Evolutionary conservation across 2,797 vertebrate genomes (phyloP), one percentile per base, ranked within the genome.

Genomic region (Characodon lateralis): DNA sequence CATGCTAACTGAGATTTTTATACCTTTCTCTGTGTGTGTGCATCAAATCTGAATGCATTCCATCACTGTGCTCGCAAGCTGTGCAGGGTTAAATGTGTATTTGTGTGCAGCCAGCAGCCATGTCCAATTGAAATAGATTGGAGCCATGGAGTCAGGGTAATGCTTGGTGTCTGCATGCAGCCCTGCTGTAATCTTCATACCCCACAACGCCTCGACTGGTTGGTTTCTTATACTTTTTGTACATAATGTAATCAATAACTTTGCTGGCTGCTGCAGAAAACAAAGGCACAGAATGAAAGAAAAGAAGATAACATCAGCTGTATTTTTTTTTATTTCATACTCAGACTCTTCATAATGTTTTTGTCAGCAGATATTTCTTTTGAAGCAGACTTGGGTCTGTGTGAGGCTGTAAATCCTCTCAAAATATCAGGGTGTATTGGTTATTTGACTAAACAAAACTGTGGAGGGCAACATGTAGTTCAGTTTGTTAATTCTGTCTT

Each of bases 121-220:
- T 94, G 89, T 92, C 93, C 91, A 94, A 94, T 94, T 87, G 89
- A 84, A 94, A 93, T 93, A 95, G 91, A 94, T 94, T 93, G 93
- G 90, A 90, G 88, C 86, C 82, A 51, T 80, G 78, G 85, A 84
- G 79, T 85, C 78, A 56, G 85, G 79, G 89, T 91, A 79, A 87
- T 88, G 85, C 74, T 72, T 80, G 73, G 87, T 79, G 84, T 83
- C 85, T 74, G 41, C 65, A 6, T 77, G 87, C 83, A 68, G 81
- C n/a, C 75, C 79, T 39, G 84, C 81, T 87, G 84, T 87, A 89
- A 91, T 91, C 89, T 78, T 69, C 14, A 48, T 59, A 73, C 79
- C 73, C 76, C 86, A 82, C 85, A 79, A 58, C 20, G 56, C 85
- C 83, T 87, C 73, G 18, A 81, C 82, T 88, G 85, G 18, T 74